A percentile compares a stretch with the other conserved stretches of the same genome.
Conservation (phyloP, 2,797 vertebrate genomes). For the Sylvilagus floridanus region DNA sequence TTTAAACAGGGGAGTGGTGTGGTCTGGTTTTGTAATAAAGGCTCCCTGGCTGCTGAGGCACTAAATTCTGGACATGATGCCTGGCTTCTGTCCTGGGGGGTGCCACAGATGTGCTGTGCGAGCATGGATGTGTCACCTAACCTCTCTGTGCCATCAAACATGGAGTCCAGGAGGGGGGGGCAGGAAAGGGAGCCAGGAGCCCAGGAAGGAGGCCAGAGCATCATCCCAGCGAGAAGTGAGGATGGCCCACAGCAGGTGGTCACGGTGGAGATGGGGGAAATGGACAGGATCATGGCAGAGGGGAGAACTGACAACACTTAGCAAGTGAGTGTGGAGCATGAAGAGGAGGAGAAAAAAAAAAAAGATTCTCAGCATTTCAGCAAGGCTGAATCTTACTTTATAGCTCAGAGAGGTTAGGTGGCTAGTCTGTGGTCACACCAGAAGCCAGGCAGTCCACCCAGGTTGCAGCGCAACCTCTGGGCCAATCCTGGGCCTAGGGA, state of each 20-base stretch:
- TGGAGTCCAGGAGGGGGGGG: not conserved
- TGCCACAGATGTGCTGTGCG: not conserved
- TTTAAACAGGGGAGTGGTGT: not conserved
- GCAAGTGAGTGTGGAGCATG: not conserved
- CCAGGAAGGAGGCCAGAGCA: not conserved
- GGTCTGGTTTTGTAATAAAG: not conserved
- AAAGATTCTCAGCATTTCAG: not conserved
- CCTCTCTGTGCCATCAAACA: conserved; percentile 26
- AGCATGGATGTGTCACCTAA: not conserved
- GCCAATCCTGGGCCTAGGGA: not conserved
- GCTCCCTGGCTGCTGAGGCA: not conserved
- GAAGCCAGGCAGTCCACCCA: not conserved
- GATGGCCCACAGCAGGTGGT: not conserved
- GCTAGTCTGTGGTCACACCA: conserved; percentile 8
- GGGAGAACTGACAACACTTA: not conserved
- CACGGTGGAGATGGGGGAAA: not conserved
- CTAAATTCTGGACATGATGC: not conserved
- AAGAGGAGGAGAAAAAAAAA: not conserved
- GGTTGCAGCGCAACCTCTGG: not conserved
- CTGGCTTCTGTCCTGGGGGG: not conserved
- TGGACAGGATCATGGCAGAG: not conserved
- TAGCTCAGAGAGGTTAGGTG: conserved; percentile 43
- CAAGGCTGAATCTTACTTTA: not conserved
- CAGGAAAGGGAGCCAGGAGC: not conserved
- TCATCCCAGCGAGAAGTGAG: not conserved